These are phyloP conservation scores for Bombus picipes DNA, from an alignment of 1,140 invertebrate genomes.

Conservation along the genomic window DNA sequence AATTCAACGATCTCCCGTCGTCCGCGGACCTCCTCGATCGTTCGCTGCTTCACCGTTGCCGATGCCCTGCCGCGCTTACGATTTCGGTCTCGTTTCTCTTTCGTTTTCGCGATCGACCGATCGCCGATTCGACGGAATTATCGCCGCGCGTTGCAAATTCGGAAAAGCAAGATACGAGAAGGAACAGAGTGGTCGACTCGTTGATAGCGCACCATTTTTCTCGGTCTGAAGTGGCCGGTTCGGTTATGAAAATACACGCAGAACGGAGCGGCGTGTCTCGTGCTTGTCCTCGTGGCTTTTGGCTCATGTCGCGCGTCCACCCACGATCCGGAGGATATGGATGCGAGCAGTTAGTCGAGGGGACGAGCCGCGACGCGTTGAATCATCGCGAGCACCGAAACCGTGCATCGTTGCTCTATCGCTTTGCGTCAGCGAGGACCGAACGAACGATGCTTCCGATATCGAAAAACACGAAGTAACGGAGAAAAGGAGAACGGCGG, in stretches of 20 bases:
- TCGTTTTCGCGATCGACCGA: background rate
- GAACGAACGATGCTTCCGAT: background rate
- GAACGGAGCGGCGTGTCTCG: constrained; percentile 68
- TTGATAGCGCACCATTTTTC: constrained; percentile 45
- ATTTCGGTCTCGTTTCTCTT: constrained; percentile 21
- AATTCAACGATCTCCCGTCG: constrained; percentile 66
- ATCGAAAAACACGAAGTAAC: background rate
- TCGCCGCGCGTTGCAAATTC: no score
- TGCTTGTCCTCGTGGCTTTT: constrained; percentile 76
- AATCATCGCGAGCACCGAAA: constrained; percentile 64
- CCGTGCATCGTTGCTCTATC: background rate
- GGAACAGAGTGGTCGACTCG: no score
- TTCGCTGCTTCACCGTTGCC: constrained; percentile 31
- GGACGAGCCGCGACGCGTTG: constrained; percentile 70
- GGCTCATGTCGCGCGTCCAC: constrained; percentile 79
- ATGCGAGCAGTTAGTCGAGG: constrained; percentile 78
- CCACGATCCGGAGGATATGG: constrained; percentile 77
- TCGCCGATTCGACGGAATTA: background rate
- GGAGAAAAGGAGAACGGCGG: background rate
- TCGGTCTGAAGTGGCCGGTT: constrained; percentile 28
- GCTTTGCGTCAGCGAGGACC: no score
- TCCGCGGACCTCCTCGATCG: constrained; percentile 43
- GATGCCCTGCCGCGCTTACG: background rate
- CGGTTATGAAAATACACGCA: constrained; percentile 69
- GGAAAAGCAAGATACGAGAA: background rate